Conservation (phyloP, 2,888 invertebrate species). For the Leptopilina myrica region DNA sequence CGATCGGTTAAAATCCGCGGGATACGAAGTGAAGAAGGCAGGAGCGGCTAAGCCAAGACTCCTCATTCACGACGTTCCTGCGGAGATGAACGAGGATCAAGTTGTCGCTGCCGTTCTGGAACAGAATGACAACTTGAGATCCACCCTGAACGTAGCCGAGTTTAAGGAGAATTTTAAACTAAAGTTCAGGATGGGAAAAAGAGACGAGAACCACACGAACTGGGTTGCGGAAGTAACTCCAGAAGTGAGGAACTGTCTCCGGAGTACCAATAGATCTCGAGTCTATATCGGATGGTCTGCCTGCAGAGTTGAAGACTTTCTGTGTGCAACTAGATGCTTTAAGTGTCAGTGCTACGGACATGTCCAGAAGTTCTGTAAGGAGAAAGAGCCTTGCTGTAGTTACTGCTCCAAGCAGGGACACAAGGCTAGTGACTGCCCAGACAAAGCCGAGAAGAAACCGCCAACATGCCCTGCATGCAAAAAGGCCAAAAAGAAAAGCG, state of each 20-base stretch:
- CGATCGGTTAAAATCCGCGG: background rate
- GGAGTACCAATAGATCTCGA: too few relatives aligned
- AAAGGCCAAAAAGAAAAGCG: background rate
- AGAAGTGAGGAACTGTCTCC: background rate
- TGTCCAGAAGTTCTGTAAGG: slow-evolving; percentile 45
- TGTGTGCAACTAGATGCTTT: slow-evolving; percentile 49
- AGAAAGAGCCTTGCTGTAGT: slow-evolving; percentile 37
- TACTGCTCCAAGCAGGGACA: slow-evolving; percentile 48
- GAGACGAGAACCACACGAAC: background rate
- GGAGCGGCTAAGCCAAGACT: background rate
- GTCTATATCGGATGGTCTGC: slow-evolving; percentile 42
- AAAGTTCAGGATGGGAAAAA: slow-evolving; percentile 37
- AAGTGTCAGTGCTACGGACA: slow-evolving; percentile 48
- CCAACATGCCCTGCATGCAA: background rate
- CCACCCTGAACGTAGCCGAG: background rate
- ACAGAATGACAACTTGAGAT: background rate
- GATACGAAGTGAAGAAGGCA: background rate
- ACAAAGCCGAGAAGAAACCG: background rate
- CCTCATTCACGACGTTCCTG: background rate
- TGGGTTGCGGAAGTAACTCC: slow-evolving; percentile 38
- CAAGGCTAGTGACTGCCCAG: background rate
- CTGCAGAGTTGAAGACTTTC: slow-evolving; percentile 47
- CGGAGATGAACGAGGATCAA: background rate
- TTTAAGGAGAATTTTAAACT: background rate
- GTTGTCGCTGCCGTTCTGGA: background rate